phyloP scores from a whole-genome alignment of 1,140 invertebrate genomes.

The Caenorhabditis latens region DNA sequence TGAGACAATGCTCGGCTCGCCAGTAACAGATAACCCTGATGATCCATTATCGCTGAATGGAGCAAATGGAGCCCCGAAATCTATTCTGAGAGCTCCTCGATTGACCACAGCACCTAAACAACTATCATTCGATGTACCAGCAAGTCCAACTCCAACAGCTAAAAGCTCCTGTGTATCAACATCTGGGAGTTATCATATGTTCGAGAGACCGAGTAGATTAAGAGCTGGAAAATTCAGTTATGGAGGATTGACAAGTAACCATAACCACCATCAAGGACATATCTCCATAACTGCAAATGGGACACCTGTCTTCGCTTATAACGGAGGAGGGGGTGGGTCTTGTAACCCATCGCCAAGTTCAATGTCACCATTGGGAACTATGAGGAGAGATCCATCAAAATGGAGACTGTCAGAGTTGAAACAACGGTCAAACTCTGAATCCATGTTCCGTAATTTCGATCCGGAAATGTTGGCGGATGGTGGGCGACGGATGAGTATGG shows the following conservation, averaged over 20 bases:
- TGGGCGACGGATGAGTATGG: conserved; percentile 59
- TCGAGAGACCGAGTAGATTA: conserved; percentile 53
- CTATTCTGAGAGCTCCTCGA: conserved; percentile 53
- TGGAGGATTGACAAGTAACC: conserved; percentile 37
- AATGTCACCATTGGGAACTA: conserved; percentile 11
- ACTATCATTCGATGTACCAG: conserved; percentile 57
- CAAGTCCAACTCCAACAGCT: conserved; percentile 56
- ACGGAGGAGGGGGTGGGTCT: neutral
- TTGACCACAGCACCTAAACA: conserved; percentile 54
- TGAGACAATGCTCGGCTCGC: conserved; percentile 38
- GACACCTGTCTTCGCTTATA: conserved; percentile 47
- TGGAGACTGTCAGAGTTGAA: conserved; percentile 55
- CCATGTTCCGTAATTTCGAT: conserved; percentile 61
- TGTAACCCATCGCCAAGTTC: conserved; percentile 24
- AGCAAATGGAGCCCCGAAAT: conserved; percentile 6
- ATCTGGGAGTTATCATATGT: conserved; percentile 57
- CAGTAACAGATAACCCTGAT: conserved; percentile 42
- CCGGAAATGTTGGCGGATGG: conserved; percentile 35
- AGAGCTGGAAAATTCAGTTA: conserved; percentile 34
- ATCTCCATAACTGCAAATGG: conserved; percentile 39
- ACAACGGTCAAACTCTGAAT: conserved; percentile 65
- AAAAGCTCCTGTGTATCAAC: conserved; percentile 55
- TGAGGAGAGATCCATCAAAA: conserved; percentile 58
- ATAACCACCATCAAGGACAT: conserved; percentile 24
- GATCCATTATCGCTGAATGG: conserved; percentile 1